Conservation (phyloP, 2,113 vertebrate genomes). For the Opisthocomus hoazin region DNA sequence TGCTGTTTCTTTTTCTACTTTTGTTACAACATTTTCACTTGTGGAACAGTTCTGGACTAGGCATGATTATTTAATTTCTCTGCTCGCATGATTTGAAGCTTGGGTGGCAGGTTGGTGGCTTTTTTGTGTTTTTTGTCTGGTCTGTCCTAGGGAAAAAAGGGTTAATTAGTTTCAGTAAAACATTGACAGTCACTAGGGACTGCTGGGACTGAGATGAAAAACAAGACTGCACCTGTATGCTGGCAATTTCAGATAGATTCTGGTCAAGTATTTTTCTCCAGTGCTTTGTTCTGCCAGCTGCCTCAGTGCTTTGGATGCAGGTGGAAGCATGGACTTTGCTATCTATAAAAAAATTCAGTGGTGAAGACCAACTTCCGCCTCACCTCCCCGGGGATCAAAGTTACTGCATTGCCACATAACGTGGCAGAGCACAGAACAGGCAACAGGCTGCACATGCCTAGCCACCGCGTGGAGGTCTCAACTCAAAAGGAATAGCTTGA, state of each 20-base stretch:
- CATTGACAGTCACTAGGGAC: slow-evolving; percentile 72
- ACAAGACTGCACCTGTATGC: slow-evolving; percentile 81
- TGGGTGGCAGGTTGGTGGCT: background rate
- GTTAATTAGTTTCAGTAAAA: slow-evolving; percentile 73
- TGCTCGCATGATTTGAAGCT: background rate
- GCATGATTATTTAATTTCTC: background rate
- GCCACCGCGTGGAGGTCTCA: background rate
- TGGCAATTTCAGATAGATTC: slow-evolving; percentile 73
- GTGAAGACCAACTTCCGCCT: slow-evolving; percentile 78
- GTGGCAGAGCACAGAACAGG: background rate
- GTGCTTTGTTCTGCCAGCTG: slow-evolving; percentile 83
- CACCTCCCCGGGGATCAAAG: slow-evolving; percentile 77
- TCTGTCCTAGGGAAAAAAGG: slow-evolving; percentile 47
- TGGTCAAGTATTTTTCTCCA: slow-evolving; percentile 76
- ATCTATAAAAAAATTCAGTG: slow-evolving; percentile 83
- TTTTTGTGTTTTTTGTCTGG: background rate
- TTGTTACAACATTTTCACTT: background rate
- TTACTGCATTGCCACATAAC: slow-evolving; percentile 42
- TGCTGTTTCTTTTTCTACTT: background rate
- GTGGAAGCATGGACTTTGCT: slow-evolving; percentile 82
- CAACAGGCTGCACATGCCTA: background rate
- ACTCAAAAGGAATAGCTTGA: background rate
- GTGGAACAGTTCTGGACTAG: background rate
- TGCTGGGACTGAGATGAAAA: slow-evolving; percentile 70
- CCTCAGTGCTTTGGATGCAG: slow-evolving; percentile 79